Conservation (phyloP, 1,140 invertebrate genomes). For the Bombus balteatus region DNA sequence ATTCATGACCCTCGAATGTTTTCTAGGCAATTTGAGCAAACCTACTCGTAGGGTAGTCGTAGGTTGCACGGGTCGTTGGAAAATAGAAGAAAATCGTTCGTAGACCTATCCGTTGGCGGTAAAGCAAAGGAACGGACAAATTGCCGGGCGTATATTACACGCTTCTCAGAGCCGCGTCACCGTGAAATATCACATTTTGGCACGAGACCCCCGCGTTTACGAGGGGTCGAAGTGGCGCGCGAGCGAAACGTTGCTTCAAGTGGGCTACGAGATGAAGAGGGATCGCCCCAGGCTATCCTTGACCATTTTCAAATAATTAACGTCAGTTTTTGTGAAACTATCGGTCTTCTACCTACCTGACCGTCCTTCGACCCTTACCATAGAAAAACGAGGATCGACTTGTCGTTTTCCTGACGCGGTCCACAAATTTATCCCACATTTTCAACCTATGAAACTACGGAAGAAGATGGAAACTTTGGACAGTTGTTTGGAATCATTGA, state of each 20-base stretch:
- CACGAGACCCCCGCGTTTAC: constrained; percentile 66
- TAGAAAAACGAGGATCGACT: background rate
- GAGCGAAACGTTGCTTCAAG: constrained; percentile 41
- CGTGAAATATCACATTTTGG: constrained; percentile 78
- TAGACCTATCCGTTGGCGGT: background rate
- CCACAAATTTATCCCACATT: background rate
- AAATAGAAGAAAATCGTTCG: background rate
- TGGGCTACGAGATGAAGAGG: constrained; percentile 22
- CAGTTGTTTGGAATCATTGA: too few relatives aligned
- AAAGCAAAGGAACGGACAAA: constrained; percentile 73
- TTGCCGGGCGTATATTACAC: constrained; percentile 77
- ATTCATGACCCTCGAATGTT: background rate
- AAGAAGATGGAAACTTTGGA: background rate
- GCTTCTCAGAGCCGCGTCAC: constrained; percentile 67
- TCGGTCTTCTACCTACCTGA: constrained; percentile 36
- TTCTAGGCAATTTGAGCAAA: background rate
- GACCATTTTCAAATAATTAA: constrained; percentile 63
- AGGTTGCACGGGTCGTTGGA: background rate
- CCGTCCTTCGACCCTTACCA: background rate
- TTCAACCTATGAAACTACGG: too few relatives aligned
- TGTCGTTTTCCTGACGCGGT: background rate
- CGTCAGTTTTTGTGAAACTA: constrained; percentile 54
- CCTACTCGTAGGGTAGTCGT: background rate
- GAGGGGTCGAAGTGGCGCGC: constrained; percentile 23
- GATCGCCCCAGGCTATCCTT: constrained; percentile 38